Evolutionary conservation across 1,140 invertebrate genomes (phyloP).

Genomic region (Heterodera schachtii): DNA sequence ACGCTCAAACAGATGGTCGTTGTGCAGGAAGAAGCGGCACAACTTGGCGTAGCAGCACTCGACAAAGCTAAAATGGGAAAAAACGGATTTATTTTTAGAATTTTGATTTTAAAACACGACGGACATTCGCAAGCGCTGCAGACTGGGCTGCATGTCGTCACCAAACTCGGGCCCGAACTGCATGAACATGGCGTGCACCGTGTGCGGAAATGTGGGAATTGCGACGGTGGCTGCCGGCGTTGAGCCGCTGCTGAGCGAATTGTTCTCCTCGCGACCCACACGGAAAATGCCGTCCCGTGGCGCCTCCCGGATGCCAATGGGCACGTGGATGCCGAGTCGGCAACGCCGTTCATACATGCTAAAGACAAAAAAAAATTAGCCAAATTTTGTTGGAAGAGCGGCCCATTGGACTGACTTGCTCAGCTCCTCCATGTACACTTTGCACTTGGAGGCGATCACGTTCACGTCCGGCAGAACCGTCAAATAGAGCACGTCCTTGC

Average conservation of each 20-base stretch:
- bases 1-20: slow-evolving; percentile 47
- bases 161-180: slow-evolving; percentile 15
- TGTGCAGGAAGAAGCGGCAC: slow-evolving; percentile 68
- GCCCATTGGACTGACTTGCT: slow-evolving; percentile 62
- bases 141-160: neutral
- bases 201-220: neutral
- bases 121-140: slow-evolving; percentile 1
- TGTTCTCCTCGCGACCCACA: slow-evolving; percentile 67
- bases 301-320: slow-evolving; percentile 72
- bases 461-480: slow-evolving; percentile 90
- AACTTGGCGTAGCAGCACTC: slow-evolving; percentile 34
- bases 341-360: slow-evolving; percentile 68
- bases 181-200: slow-evolving; percentile 26
- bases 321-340: slow-evolving; percentile 83
- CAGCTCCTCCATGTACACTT: slow-evolving; percentile 61
- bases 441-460: slow-evolving; percentile 74
- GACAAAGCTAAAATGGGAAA: slow-evolving; percentile 19
- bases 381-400: too few species aligned
- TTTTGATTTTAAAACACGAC: neutral
- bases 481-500: slow-evolving; percentile 88
- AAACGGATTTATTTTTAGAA: neutral
- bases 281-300: slow-evolving; percentile 84
- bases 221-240: neutral
- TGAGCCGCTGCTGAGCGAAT: neutral
- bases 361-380: neutral